phyloP scores from a whole-genome alignment of 1,140 invertebrate species.

The Eciton burchellii region DNA sequence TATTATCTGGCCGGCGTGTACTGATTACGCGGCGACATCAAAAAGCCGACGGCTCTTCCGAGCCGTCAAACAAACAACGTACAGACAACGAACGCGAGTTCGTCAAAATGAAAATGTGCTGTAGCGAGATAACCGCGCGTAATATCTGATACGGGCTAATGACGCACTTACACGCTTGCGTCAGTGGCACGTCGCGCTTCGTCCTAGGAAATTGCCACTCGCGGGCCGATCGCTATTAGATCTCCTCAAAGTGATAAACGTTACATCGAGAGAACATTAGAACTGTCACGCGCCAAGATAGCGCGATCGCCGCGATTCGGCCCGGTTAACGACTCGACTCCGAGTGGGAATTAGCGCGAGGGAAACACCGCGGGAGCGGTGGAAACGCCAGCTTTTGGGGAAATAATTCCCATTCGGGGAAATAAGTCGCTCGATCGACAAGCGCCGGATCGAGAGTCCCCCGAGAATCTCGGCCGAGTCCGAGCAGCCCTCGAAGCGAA shows the following conservation, averaged over 20 bases:
- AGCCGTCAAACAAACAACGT: slow-evolving; percentile 44
- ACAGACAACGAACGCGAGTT: slow-evolving; percentile 29
- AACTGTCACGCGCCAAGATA: neutral
- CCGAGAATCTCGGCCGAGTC: too few relatives aligned
- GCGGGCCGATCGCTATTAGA: slow-evolving; percentile 20
- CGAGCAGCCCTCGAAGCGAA: neutral
- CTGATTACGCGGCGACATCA: slow-evolving; percentile 70
- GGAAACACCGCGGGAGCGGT: too few relatives aligned
- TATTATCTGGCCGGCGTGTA: slow-evolving; percentile 54
- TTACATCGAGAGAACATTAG: too few relatives aligned
- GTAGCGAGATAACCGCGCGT: slow-evolving; percentile 28
- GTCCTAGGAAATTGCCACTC: slow-evolving; percentile 42
- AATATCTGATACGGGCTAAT: slow-evolving; percentile 59
- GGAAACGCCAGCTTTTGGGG: neutral
- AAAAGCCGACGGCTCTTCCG: slow-evolving; percentile 45
- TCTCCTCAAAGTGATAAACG: too few relatives aligned
- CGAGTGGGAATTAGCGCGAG: too few relatives aligned
- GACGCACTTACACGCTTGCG: slow-evolving; percentile 38
- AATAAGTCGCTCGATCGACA: neutral
- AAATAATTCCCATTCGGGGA: too few relatives aligned
- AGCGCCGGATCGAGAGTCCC: too few relatives aligned
- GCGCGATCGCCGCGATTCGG: neutral
- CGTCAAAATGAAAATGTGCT: slow-evolving; percentile 42
- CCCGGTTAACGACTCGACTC: neutral
- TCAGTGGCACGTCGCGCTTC: slow-evolving; percentile 15